Evolutionary conservation across 2,113 vertebrate species (phyloP).

Genomic region (Callipepla squamata): DNA sequence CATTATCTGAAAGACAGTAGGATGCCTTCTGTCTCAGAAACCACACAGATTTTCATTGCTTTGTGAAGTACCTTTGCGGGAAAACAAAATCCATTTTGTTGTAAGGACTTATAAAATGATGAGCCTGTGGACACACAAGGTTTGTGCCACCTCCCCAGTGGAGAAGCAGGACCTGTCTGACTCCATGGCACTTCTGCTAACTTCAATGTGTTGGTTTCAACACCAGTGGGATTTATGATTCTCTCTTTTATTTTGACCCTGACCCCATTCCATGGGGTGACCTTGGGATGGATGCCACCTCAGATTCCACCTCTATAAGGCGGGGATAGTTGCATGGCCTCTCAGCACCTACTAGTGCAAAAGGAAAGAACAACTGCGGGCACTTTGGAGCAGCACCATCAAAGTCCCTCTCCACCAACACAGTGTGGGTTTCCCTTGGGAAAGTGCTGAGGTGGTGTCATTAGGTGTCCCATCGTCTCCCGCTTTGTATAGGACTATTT

Average conservation of each 20-base stretch:
- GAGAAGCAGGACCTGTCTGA: not conserved
- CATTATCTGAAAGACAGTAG: rapidly evolving
- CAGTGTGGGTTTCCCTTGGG: rapidly evolving
- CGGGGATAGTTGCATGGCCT: not conserved
- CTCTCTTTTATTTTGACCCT: not conserved
- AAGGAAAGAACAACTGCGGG: not conserved
- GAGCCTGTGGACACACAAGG: rapidly evolving
- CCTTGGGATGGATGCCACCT: not conserved
- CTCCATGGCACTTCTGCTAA: not conserved
- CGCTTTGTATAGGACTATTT: not conserved
- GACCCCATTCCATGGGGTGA: rapidly evolving
- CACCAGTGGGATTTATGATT: too few relatives aligned
- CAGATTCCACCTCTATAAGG: not conserved
- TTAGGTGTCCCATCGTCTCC: not conserved
- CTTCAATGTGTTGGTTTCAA: not conserved
- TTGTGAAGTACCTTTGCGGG: not conserved
- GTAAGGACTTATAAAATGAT: rapidly evolving
- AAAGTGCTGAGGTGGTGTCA: not conserved
- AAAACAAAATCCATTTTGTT: not conserved
- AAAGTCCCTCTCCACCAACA: not conserved
- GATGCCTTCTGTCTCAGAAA: not conserved
- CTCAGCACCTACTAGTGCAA: not conserved
- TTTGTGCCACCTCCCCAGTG: not conserved
- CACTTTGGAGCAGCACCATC: not conserved
- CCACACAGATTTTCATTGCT: not conserved